Conservation (phyloP, 2,113 vertebrate species). For the Brachypodius melanocephalos region DNA sequence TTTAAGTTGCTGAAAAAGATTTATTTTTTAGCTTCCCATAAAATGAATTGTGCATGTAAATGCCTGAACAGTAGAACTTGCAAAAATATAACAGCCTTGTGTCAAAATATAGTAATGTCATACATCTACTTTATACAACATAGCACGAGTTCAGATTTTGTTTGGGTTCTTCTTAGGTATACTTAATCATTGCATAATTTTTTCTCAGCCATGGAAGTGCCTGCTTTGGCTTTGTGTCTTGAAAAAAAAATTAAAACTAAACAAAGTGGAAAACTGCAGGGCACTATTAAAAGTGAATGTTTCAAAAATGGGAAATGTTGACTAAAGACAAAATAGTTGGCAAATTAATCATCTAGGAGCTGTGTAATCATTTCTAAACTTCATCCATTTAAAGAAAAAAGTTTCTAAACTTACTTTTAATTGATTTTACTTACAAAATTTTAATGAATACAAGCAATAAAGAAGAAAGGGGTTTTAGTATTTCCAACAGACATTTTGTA, state of each 20-base stretch:
- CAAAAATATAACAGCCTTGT: neutral
- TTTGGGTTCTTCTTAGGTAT: neutral
- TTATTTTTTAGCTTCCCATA: neutral
- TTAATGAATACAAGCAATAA: slow-evolving; percentile 12
- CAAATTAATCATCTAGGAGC: slow-evolving; percentile 53
- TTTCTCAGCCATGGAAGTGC: neutral
- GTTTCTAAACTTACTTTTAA: slow-evolving; percentile 42
- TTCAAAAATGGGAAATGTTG: slow-evolving; percentile 33
- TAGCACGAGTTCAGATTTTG: neutral
- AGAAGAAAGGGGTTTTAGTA: neutral
- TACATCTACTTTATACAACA: neutral
- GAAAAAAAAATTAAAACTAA: slow-evolving; percentile 44
- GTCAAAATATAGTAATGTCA: neutral
- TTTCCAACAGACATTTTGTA: neutral
- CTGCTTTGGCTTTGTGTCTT: slow-evolving; percentile 8
- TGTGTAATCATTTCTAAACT: slow-evolving; percentile 29
- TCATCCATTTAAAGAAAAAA: neutral
- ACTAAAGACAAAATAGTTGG: slow-evolving; percentile 57
- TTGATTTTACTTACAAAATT: slow-evolving; percentile 18
- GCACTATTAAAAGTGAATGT: slow-evolving; percentile 40
- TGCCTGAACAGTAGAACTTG: neutral
- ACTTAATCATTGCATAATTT: neutral
- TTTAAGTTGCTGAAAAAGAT: neutral
- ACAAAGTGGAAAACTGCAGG: slow-evolving; percentile 44
- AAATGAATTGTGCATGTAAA: neutral